phyloP scores from a whole-genome alignment of 2,113 vertebrate genomes.

The Procapra przewalskii region DNA sequence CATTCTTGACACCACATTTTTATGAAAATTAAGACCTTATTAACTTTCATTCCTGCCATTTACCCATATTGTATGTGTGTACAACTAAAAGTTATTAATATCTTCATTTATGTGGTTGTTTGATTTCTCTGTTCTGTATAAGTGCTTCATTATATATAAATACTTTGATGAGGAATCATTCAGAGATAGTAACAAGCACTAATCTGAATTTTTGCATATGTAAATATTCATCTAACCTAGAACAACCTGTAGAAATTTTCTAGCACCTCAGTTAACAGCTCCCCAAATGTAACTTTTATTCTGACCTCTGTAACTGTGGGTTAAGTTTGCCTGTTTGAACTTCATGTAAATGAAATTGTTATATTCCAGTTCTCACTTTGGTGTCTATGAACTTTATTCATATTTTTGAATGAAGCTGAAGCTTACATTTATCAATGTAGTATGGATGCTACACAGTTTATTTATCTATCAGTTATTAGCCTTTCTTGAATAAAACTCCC shows the following conservation, averaged over 20 bases:
- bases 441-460: background rate
- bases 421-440: background rate
- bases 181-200: background rate
- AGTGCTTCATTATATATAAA: background rate
- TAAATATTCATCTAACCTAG: background rate
- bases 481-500: background rate
- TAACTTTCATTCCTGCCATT: background rate
- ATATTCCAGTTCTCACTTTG: background rate
- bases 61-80: background rate
- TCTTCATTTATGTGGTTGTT: background rate
- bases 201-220: background rate
- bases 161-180: background rate
- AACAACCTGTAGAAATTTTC: background rate
- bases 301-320: background rate
- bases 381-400: background rate
- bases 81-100: background rate
- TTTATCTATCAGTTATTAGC: background rate
- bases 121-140: background rate
- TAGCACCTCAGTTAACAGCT: background rate
- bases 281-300: background rate
- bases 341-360: background rate
- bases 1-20: background rate
- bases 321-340: background rate
- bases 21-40: background rate
- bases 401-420: background rate